phyloP scores from a whole-genome alignment of 2,797 vertebrate genomes.

The Lagocephalus sceleratus region DNA sequence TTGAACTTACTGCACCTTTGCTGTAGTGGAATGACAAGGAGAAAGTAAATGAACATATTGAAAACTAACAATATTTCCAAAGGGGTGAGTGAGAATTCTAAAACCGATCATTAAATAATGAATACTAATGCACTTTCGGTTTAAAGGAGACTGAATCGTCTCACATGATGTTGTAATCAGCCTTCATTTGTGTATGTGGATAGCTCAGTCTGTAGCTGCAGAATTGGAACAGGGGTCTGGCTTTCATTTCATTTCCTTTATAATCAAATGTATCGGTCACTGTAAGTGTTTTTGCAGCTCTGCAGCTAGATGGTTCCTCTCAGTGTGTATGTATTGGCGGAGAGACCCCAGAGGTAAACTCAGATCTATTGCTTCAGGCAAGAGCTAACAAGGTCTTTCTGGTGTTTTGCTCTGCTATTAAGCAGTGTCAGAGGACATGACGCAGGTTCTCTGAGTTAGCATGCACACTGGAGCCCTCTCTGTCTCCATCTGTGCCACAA shows the following conservation, averaged over 20 bases:
- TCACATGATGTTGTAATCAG: slow-evolving; percentile 31
- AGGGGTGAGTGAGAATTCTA: no score
- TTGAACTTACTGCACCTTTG: slow-evolving; percentile 54
- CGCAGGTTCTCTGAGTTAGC: slow-evolving; percentile 35
- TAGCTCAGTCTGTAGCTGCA: slow-evolving; percentile 40
- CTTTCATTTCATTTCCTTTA: slow-evolving; percentile 59
- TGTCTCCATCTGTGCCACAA: neutral
- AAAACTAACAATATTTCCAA: no score
- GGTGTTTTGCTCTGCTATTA: slow-evolving; percentile 50
- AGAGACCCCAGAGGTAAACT: slow-evolving; percentile 55
- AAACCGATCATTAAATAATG: no score
- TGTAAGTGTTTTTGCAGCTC: slow-evolving; percentile 41
- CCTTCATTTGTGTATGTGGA: slow-evolving; percentile 35
- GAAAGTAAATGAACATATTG: no score
- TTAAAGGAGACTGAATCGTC: slow-evolving; percentile 16
- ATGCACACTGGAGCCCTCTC: slow-evolving; percentile 33
- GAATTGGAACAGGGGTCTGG: slow-evolving; percentile 23
- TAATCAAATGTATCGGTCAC: slow-evolving; percentile 60
- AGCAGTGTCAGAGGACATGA: slow-evolving; percentile 58
- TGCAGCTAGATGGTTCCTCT: slow-evolving; percentile 18
- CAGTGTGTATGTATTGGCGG: slow-evolving; percentile 10
- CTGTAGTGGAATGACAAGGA: slow-evolving; percentile 21
- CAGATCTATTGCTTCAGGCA: slow-evolving; percentile 68
- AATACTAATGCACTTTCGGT: no score
- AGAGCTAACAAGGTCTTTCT: slow-evolving; percentile 68